Conservation (phyloP, 1,140 invertebrate genomes). For the Cephus cinctus region DNA sequence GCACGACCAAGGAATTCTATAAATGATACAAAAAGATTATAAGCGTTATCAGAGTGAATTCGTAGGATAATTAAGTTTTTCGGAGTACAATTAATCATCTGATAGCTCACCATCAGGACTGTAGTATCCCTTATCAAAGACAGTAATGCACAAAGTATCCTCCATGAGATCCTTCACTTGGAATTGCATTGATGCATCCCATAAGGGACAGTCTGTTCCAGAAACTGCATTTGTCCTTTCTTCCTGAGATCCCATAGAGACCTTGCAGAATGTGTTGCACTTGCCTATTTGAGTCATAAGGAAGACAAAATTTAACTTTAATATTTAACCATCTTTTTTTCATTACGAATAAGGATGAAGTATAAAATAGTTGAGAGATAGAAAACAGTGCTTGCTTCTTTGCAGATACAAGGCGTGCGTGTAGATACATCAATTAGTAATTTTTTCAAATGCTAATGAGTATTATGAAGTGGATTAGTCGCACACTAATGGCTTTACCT, state of each 20-base stretch:
- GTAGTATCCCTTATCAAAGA: conserved; percentile 77
- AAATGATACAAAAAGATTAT: conserved; percentile 23
- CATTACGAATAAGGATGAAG: no score
- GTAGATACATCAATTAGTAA: no score
- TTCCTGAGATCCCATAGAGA: conserved; percentile 75
- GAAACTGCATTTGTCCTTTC: conserved; percentile 68
- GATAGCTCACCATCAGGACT: conserved; percentile 69
- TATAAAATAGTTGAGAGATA: no score
- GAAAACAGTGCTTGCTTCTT: no score
- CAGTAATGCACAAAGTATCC: conserved; percentile 75
- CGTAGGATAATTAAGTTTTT: conserved; percentile 22
- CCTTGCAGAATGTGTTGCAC: conserved; percentile 75
- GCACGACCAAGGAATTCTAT: conserved; percentile 77
- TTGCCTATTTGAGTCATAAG: no score
- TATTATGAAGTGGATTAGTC: conserved; percentile 1
- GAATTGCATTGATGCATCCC: conserved; percentile 86
- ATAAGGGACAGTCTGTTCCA: conserved; percentile 62
- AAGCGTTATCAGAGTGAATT: conserved; percentile 1
- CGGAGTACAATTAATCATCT: not conserved
- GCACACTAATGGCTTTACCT: conserved; percentile 34
- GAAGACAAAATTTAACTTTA: conserved; percentile 18
- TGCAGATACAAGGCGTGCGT: no score
- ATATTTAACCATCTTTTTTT: no score
- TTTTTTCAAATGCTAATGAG: not conserved
- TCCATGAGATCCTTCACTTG: conserved; percentile 71